Evolutionary conservation across 2,113 vertebrate species (phyloP).

Genomic region (Madoqua kirkii): DNA sequence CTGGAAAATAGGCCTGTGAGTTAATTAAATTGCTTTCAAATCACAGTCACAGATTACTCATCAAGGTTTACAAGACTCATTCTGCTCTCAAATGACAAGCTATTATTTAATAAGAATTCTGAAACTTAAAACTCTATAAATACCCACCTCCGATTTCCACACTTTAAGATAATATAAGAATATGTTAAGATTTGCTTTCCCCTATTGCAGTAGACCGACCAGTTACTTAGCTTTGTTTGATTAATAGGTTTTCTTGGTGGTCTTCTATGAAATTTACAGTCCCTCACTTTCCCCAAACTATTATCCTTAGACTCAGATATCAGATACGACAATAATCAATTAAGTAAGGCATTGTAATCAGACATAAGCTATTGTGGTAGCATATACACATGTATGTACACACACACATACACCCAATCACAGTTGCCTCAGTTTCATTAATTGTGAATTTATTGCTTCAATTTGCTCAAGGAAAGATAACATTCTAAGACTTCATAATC

Average conservation of each 20-base stretch:
- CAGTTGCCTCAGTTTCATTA: neutral
- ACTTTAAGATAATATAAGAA: neutral
- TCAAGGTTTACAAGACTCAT: neutral
- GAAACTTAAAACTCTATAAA: neutral
- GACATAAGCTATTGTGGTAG: neutral
- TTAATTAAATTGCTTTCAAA: neutral
- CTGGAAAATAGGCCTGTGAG: neutral
- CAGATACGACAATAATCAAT: neutral
- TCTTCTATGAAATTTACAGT: neutral
- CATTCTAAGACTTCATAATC: neutral
- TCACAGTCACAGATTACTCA: neutral
- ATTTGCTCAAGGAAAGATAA: neutral
- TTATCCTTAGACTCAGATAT: neutral
- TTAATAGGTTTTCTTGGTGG: neutral
- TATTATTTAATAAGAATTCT: neutral
- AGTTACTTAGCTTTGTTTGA: neutral
- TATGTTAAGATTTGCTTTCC: neutral
- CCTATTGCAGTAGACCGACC: neutral
- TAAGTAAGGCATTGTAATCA: neutral
- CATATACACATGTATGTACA: neutral
- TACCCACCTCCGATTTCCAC: neutral
- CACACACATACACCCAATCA: neutral
- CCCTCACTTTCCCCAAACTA: neutral
- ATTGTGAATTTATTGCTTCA: neutral
- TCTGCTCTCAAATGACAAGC: neutral